Base-by-base conservation (phyloP, 2,888 invertebrate genomes). In the Liopterus haemorrhoidalis region DNA sequence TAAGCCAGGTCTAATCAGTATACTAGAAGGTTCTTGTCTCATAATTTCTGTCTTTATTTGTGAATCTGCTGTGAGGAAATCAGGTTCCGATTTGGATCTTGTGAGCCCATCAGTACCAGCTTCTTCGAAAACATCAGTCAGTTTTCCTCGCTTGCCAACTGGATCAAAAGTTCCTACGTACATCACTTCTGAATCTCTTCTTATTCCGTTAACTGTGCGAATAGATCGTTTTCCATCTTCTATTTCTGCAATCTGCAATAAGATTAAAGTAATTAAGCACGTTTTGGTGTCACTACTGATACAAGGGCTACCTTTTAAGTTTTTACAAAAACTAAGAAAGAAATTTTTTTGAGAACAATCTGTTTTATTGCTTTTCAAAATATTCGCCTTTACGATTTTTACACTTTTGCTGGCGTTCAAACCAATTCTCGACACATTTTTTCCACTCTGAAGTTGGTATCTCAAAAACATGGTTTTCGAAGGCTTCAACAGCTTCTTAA, bases 1-100 rank as follows among this genome's bases (percentile, higher is more conserved):
- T 60, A 95, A 82, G 50, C 91, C 92, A 0, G 94, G 94, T 53
- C 94, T 70, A 61, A 91, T 89, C 63, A 95, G 95, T 47, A 95
- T 85, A 49, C 89, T 88, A 2, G 83, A 77, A 0, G 85, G 84
- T 55, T 87, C 80, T 55, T 85, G 85, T 27, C 82, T 66, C 46
- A 81, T 65, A 28, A 79, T 75, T 40, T 75, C 79, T 38, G 79
- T 79, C 0, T 78, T 78, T 33, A 76, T 71, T 36, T 78, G 78
- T 51, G 75, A 70, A 59, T 76, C 75, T 4, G 71, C 47, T 0
- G 70, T 71, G 44, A 82, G 68, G 62, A 87, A 85, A 59, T 88
- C 85, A 0, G 88, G 87, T 56, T 89, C 86, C 9, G 85, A 86
- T 5, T 78, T 71, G 0, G 85, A 83, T 50, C 86, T 73, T 50